Evolutionary conservation across 2,888 invertebrate species (phyloP), one percentile per base, ranked within the genome.

Genomic region (Sisyra terminalis): DNA sequence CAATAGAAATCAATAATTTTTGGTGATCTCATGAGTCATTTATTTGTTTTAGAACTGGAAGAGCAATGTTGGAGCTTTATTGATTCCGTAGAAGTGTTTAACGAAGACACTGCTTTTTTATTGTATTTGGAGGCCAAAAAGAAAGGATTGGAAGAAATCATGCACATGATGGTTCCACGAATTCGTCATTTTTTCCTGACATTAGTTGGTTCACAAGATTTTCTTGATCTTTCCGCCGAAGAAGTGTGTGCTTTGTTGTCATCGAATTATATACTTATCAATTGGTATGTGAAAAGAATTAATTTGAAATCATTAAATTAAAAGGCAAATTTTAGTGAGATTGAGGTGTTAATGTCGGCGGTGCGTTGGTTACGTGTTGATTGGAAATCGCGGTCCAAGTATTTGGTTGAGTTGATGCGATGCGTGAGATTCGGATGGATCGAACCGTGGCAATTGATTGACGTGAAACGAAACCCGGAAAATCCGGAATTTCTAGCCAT

Each of bases 1-100:
- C n/a, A n/a, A n/a, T n/a, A n/a, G n/a, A n/a, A n/a, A n/a, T n/a
- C n/a, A n/a, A n/a, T n/a, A n/a, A n/a, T n/a, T n/a, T n/a, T n/a
- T n/a, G n/a, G 24, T 24, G 7, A 5, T 5, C 24, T 3, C 24
- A 24, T 24, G 7, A 24, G 7, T 24, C 7, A 24, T 24, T 24
- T 24, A 5, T 7, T 7, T 24, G 3, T 3, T 48, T 9, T 56
- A 78, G 80, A 79, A 60, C 61, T 85, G 45, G 75, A 80, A 50
- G 75, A 77, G 46, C 85, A 85, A 52, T 80, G 83, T 57, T 80
- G 82, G 77, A 70, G 77, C 0, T 81, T 84, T 50, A 73, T 85
- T 47, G 73, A 76, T 42, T 76, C 80, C 52, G 70, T 70, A 40
- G 70, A 71, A 35, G 66, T 81, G 1, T 82, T 85, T 53, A 66